Evolutionary conservation across 2,888 invertebrate genomes (phyloP).

Genomic region (Athripsodes cinereus): DNA sequence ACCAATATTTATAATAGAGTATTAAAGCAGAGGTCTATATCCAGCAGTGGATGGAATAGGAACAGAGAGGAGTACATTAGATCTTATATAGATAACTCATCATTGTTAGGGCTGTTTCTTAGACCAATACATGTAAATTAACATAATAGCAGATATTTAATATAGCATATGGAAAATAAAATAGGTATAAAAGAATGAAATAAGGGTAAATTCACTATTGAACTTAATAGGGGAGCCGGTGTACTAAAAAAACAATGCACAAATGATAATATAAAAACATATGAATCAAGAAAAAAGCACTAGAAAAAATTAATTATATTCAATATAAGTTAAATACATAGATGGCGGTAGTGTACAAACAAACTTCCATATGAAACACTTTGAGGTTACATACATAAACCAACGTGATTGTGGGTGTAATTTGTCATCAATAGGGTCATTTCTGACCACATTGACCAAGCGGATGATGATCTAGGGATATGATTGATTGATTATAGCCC

Average conservation of each 20-base stretch:
- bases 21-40: background rate
- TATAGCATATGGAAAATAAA: too few species aligned
- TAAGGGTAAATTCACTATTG: too few species aligned
- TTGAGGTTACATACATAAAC: background rate
- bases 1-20: background rate
- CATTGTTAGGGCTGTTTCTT: too few species aligned
- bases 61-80: too few species aligned
- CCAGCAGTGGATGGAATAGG: too few species aligned
- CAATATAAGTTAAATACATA: background rate
- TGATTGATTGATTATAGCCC: slow-evolving; percentile 11
- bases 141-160: too few species aligned
- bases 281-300: background rate
- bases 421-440: slow-evolving; percentile 18
- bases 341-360: background rate
- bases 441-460: slow-evolving; percentile 13
- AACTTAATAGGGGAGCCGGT: background rate
- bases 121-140: too few species aligned
- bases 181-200: too few species aligned
- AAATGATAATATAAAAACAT: background rate
- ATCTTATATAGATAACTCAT: too few species aligned
- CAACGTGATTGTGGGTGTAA: background rate
- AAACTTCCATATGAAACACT: background rate
- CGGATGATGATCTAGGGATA: slow-evolving; percentile 13
- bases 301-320: background rate
- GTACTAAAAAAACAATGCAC: background rate